Evolutionary conservation across 2,888 invertebrate species (phyloP).

Genomic region (Synanthedon andrenaeformis): DNA sequence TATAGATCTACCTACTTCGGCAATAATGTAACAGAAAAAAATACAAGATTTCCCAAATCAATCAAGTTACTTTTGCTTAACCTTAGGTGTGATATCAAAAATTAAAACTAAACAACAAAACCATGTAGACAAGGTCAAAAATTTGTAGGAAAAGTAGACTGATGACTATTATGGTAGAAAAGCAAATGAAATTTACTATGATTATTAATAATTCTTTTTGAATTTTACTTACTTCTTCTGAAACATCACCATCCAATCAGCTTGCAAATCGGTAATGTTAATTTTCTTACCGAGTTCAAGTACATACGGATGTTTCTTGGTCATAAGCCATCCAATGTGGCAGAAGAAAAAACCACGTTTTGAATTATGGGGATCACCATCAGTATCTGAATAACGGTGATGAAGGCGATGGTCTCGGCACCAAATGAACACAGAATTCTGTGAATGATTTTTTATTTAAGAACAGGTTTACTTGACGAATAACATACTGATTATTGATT

Average conservation of each 20-base stretch:
- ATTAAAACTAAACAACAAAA: no score
- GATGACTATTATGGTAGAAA: no score
- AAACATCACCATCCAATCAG: slow-evolving; percentile 74
- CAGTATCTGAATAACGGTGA: slow-evolving; percentile 72
- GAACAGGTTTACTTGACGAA: neutral
- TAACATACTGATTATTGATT: neutral
- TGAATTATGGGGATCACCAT: slow-evolving; percentile 80
- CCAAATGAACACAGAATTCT: slow-evolving; percentile 78
- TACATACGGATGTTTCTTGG: slow-evolving; percentile 77
- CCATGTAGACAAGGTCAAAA: no score
- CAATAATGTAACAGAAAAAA: no score
- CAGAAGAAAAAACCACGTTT: slow-evolving; percentile 82
- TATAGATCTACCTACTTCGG: no score
- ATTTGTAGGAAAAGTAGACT: no score
- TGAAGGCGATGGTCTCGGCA: slow-evolving; percentile 78
- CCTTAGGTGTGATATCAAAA: no score
- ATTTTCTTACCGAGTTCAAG: slow-evolving; percentile 70
- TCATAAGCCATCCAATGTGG: slow-evolving; percentile 83
- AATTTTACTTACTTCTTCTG: slow-evolving; percentile 71
- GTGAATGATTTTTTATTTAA: slow-evolving; percentile 4
- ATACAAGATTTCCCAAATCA: no score
- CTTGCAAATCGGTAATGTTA: slow-evolving; percentile 75
- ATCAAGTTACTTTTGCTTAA: no score
- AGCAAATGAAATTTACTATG: no score
- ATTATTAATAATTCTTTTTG: no score